Evolutionary conservation across 92 coral and sea anemone genomes (phyloP).

Genomic region (Virgularia gustaviana): DNA sequence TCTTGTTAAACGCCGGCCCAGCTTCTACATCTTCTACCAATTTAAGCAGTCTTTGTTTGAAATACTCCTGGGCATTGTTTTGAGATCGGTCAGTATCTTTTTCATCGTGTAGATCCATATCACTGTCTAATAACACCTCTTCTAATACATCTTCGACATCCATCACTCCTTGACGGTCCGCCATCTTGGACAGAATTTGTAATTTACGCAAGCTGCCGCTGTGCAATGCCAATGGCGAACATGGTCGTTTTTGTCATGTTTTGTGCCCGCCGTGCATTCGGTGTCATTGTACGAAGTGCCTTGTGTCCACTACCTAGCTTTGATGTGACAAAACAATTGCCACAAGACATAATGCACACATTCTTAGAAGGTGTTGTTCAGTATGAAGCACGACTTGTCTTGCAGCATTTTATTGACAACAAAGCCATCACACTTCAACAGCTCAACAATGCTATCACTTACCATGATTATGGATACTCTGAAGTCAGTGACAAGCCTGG

Average conservation of each 20-base stretch:
- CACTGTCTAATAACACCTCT: neutral
- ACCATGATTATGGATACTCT: conserved; percentile 11
- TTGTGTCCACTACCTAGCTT: neutral
- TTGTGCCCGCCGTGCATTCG: conserved; percentile 22
- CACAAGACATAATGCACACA: conserved; percentile 11
- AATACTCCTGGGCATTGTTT: too few species aligned
- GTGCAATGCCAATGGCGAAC: conserved; percentile 1
- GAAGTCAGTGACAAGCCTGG: conserved; percentile 26
- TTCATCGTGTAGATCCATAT: neutral
- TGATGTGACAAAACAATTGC: conserved; percentile 4
- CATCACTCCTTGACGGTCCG: neutral
- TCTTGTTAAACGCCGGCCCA: conserved; percentile 1
- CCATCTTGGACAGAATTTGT: neutral
- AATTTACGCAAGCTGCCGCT: neutral
- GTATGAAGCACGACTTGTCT: conserved; percentile 2
- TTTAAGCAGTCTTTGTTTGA: neutral
- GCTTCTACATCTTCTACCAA: neutral
- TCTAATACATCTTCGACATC: neutral
- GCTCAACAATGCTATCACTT: neutral
- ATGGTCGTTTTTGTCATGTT: neutral
- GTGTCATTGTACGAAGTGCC: conserved; percentile 2
- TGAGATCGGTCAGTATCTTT: neutral
- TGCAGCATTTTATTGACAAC: neutral
- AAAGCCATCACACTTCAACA: neutral
- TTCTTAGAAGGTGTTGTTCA: neutral